Percentiles rank a stretch among this genome's conserved stretches.
Conservation (phyloP, 2,797 vertebrate genomes). For the Pogoniulus pusillus region DNA sequence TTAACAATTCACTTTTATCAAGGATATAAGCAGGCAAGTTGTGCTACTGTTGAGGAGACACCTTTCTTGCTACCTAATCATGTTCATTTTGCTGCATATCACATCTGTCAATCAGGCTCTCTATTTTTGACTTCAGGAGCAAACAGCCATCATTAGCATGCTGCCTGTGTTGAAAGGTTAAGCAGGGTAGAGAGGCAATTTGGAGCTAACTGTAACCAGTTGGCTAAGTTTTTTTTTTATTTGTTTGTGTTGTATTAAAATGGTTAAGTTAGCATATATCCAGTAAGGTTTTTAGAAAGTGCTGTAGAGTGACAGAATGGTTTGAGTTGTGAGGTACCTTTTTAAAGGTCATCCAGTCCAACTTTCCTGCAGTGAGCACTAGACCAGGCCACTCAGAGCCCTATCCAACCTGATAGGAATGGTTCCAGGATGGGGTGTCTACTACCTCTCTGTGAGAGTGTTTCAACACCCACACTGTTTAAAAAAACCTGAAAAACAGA, state of each 20-base stretch:
- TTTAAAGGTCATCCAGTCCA: no score
- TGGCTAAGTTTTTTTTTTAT: neutral
- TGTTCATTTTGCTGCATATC: neutral
- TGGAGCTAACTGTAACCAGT: neutral
- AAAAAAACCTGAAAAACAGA: no score
- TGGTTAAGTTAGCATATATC: neutral
- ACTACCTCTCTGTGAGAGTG: no score
- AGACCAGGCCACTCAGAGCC: no score
- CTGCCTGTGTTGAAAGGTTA: neutral
- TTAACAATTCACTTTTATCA: slow-evolving; percentile 6
- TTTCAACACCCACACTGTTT: no score
- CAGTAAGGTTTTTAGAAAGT: neutral
- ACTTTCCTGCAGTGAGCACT: no score
- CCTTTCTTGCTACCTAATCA: neutral
- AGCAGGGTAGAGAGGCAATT: neutral
- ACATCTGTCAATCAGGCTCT: neutral
- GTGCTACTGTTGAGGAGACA: neutral
- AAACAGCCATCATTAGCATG: neutral
- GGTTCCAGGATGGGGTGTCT: no score
- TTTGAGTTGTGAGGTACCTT: no score
- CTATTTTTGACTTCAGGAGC: neutral
- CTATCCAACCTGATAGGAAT: no score
- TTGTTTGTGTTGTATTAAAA: neutral
- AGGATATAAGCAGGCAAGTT: neutral
- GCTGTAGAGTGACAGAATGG: neutral